Conservation (phyloP, 2,888 invertebrate genomes). For the Epirrita christyi region DNA sequence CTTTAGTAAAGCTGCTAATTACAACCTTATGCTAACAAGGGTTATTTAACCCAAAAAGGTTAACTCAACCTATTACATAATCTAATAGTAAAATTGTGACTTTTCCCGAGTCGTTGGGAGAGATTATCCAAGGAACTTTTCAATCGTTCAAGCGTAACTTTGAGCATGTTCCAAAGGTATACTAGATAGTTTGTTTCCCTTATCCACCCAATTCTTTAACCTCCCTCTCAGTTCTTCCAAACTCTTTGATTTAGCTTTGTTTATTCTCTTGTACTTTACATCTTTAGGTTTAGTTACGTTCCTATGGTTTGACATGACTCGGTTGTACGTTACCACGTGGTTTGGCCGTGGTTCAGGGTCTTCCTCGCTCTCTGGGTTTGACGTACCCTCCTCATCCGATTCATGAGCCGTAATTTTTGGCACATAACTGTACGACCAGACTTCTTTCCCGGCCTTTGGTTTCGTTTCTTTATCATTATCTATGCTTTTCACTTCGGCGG, state of each 20-base stretch:
- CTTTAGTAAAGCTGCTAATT: constrained; percentile 56
- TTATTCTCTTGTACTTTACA: constrained; percentile 95
- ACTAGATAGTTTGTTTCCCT: constrained; percentile 88
- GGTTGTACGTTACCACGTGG: constrained; percentile 91
- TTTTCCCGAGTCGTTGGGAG: constrained; percentile 18
- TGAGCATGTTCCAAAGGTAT: constrained; percentile 88
- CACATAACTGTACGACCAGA: constrained; percentile 81
- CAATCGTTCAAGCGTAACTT: constrained; percentile 82
- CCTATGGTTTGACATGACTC: constrained; percentile 95
- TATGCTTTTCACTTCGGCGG: constrained; percentile 76
- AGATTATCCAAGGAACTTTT: constrained; percentile 53
- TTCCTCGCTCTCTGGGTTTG: constrained; percentile 74
- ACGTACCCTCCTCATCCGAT: constrained; percentile 74
- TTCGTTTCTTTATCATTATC: constrained; percentile 73
- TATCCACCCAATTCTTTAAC: constrained; percentile 94
- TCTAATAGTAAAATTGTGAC: constrained; percentile 23
- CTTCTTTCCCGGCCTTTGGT: constrained; percentile 58
- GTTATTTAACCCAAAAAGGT: constrained; percentile 21
- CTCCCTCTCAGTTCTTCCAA: constrained; percentile 93
- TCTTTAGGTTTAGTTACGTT: constrained; percentile 96
- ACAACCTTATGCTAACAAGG: constrained; percentile 52
- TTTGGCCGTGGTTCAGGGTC: constrained; percentile 70
- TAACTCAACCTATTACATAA: constrained; percentile 17
- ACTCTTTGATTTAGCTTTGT: constrained; percentile 95
- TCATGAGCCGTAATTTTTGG: constrained; percentile 76